A percentile compares a stretch with the other conserved stretches of the same genome.
phyloP scores from a whole-genome alignment of 2,113 vertebrate genomes.

The Micronycteris hirsuta region DNA sequence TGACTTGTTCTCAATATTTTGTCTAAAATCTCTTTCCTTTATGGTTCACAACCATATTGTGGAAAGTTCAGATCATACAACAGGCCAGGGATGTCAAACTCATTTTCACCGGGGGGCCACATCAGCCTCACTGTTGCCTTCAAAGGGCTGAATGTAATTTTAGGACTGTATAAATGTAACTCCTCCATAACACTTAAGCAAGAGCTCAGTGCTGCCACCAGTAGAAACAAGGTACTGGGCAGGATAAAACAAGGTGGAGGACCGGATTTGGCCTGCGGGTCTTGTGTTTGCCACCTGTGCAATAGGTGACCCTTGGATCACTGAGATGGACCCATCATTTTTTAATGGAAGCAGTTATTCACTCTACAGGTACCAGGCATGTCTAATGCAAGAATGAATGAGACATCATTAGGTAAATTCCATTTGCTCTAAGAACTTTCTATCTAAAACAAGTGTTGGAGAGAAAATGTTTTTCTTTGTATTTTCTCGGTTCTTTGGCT shows the following conservation, averaged over 20 bases:
- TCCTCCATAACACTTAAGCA: too few relatives aligned
- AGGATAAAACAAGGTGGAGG: too few relatives aligned
- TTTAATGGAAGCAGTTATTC: neutral
- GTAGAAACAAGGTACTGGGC: too few relatives aligned
- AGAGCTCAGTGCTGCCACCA: too few relatives aligned
- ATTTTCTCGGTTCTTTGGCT: neutral
- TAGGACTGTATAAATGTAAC: too few relatives aligned
- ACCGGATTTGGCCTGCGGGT: too few relatives aligned
- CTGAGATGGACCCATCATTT: neutral
- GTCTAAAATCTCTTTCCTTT: neutral
- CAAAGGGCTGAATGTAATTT: too few relatives aligned
- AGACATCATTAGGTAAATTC: neutral
- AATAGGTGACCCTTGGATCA: neutral
- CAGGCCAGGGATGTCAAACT: too few relatives aligned
- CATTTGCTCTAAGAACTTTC: neutral
- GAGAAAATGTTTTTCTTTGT: neutral
- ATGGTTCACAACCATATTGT: neutral
- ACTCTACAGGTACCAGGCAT: neutral
- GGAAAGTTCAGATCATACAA: neutral
- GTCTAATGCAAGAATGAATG: neutral
- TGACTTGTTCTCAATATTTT: neutral
- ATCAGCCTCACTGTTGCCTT: too few relatives aligned
- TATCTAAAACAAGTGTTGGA: neutral
- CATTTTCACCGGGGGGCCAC: too few relatives aligned
- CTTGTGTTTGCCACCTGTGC: too few relatives aligned